phyloP scores from a whole-genome alignment of 1,140 invertebrate genomes.

The Yoshiicerus persimilis region DNA sequence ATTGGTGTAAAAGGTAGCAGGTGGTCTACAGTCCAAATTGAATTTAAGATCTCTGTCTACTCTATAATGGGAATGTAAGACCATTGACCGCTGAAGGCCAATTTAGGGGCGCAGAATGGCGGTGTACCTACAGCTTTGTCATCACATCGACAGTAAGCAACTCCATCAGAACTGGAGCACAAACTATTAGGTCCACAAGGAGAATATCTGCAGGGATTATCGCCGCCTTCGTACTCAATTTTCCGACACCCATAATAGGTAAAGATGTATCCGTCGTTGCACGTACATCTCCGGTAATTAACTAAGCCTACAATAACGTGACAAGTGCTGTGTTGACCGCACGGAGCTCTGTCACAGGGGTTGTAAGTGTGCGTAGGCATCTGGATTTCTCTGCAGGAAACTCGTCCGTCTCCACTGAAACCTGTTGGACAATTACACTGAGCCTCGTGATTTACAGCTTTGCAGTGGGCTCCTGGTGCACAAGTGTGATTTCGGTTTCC shows the following conservation, averaged over 20 bases:
- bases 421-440: constrained; percentile 74
- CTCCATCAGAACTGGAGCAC: not conserved
- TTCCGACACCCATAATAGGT: not conserved
- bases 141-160: not conserved
- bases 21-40: too few relatives aligned
- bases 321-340: not conserved
- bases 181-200: constrained; percentile 54
- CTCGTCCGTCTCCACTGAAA: constrained; percentile 72
- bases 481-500: constrained; percentile 62
- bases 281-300: not conserved
- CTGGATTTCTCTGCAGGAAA: constrained; percentile 63
- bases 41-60: not conserved
- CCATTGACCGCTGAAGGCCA: not conserved
- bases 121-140: not conserved
- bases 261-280: not conserved
- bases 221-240: not conserved
- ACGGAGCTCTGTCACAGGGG: not conserved
- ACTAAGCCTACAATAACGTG: not conserved
- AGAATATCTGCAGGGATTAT: not conserved
- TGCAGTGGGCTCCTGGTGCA: constrained; percentile 78
- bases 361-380: constrained; percentile 56
- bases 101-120: not conserved
- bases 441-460: constrained; percentile 76
- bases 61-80: not conserved
- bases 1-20: not conserved